These are phyloP conservation scores for Porites evermanni DNA, from an alignment of 92 coral and sea anemone genomes.

Conservation along the genomic window DNA sequence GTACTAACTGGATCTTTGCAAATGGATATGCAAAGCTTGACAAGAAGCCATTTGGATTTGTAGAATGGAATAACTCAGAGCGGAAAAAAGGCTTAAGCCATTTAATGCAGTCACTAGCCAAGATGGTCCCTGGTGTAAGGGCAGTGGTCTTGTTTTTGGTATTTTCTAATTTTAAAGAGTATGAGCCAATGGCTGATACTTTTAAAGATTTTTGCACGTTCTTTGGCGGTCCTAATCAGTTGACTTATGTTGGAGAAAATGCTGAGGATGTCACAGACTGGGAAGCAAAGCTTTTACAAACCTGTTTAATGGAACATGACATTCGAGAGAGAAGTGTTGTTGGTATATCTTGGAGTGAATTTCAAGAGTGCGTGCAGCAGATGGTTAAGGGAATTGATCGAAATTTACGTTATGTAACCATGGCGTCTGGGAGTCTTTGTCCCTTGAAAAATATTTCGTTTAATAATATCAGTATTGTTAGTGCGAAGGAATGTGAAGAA, in stretches of 20 bases:
- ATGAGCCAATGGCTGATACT: constrained; percentile 42
- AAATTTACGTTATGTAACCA: constrained; percentile 32
- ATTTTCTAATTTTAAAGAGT: constrained; percentile 26
- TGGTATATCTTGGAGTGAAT: constrained; percentile 63
- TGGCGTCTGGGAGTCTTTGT: constrained; percentile 40
- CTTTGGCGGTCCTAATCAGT: constrained; percentile 57
- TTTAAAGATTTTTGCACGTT: constrained; percentile 60
- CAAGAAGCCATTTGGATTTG: constrained; percentile 5
- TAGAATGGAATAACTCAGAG: constrained; percentile 50
- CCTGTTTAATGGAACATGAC: no score
- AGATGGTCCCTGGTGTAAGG: constrained; percentile 24
- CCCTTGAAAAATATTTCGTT: constrained; percentile 34
- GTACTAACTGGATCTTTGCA: constrained; percentile 57
- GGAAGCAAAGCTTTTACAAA: no score
- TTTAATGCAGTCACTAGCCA: constrained; percentile 20
- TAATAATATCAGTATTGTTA: constrained; percentile 26
- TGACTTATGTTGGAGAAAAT: constrained; percentile 44
- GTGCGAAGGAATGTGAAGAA: constrained; percentile 48
- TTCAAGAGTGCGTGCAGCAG: constrained; percentile 37
- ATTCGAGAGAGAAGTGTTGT: constrained; percentile 56
- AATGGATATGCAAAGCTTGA: constrained; percentile 45
- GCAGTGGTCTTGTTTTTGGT: constrained; percentile 61
- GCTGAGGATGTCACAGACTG: constrained; percentile 36
- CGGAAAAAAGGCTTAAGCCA: constrained; percentile 49
- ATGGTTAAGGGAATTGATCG: constrained; percentile 31